A percentile compares a stretch with the other conserved stretches of the same genome.
phyloP scores from a whole-genome alignment of 2,113 vertebrate genomes.

The Gnathonemus longibarbis region DNA sequence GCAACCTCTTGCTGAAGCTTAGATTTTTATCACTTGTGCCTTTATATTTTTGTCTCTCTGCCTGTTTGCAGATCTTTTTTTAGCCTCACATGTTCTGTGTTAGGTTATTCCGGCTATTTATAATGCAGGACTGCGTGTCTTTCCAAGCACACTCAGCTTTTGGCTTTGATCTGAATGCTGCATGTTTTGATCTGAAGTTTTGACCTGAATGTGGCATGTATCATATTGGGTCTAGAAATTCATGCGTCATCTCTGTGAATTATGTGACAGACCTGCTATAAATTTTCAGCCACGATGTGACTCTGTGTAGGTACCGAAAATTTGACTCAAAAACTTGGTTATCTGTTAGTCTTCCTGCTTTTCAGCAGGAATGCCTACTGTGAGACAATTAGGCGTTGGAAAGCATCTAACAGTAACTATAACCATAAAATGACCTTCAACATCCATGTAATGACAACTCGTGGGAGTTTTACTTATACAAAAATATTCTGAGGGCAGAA shows the following conservation, averaged over 20 bases:
- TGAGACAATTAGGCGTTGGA: not conserved
- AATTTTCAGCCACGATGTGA: not conserved
- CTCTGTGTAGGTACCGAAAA: not conserved
- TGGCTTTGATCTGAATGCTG: not conserved
- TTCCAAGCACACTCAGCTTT: not conserved
- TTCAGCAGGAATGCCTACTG: not conserved
- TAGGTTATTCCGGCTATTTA: not conserved
- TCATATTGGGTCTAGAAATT: not conserved
- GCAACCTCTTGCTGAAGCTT: not conserved
- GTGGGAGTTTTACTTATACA: not conserved
- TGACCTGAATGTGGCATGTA: not conserved
- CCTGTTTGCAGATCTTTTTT: not conserved
- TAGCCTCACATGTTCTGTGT: not conserved
- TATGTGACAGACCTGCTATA: not conserved
- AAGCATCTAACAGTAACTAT: not conserved
- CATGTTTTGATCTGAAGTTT: not conserved
- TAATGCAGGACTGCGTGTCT: not conserved
- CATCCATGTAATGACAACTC: not conserved
- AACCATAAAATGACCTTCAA: not conserved
- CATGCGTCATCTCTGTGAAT: not conserved
- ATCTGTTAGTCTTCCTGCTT: not conserved
- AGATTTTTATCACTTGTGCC: not conserved
- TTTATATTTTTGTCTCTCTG: not conserved
- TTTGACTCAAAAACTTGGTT: not conserved
- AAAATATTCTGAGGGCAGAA: not conserved